phyloP scores from a whole-genome alignment of 2,113 vertebrate species.

The Brienomyrus longianalis region DNA sequence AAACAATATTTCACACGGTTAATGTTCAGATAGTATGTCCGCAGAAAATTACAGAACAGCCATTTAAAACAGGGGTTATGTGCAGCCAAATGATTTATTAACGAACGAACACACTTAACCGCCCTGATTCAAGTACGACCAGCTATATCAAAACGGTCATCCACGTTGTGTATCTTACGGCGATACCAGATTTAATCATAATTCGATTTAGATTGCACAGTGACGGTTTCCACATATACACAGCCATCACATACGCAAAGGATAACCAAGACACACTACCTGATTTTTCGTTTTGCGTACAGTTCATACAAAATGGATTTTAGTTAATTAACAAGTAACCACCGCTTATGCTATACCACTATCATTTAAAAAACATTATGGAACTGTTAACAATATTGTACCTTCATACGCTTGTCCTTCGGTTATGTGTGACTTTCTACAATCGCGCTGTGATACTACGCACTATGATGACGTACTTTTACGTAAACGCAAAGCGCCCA shows the following conservation, averaged over 20 bases:
- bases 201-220: not conserved
- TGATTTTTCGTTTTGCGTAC: not conserved
- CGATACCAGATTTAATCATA: not conserved
- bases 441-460: not conserved
- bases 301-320: not conserved
- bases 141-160: not conserved
- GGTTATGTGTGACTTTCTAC: not conserved
- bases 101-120: not conserved
- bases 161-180: not conserved
- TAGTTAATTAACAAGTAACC: not conserved
- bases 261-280: not conserved
- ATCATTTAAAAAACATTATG: not conserved
- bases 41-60: not conserved
- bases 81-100: not conserved
- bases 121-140: not conserved
- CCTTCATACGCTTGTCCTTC: not conserved
- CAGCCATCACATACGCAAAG: not conserved
- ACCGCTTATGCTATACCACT: not conserved
- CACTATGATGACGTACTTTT: not conserved
- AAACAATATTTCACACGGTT: not conserved
- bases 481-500: not conserved
- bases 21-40: not conserved
- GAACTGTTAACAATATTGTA: not conserved
- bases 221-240: not conserved
- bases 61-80: not conserved